phyloP scores from a whole-genome alignment of 2,113 vertebrate species.

The Bos indicus region DNA sequence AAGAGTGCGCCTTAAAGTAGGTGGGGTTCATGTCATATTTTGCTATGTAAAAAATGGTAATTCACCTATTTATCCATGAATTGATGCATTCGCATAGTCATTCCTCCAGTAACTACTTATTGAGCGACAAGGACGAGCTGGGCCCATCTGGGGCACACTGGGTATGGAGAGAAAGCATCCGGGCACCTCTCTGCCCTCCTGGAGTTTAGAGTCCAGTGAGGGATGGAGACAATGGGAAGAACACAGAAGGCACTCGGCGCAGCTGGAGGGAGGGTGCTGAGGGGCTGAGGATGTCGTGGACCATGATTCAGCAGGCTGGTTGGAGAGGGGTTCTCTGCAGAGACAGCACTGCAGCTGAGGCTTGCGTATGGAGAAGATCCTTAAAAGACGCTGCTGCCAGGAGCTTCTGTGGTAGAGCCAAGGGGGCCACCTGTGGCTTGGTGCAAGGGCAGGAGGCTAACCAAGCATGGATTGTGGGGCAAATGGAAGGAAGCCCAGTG shows the following conservation, averaged over 20 bases:
- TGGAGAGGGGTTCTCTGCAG: not conserved
- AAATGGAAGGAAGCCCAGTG: not conserved
- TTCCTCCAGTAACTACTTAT: not conserved
- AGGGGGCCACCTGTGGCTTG: not conserved
- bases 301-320: not conserved
- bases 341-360: not conserved
- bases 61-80: not conserved
- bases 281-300: not conserved
- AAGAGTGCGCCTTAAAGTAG: not conserved
- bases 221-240: not conserved
- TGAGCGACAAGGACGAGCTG: not conserved
- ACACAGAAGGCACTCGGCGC: rapidly evolving
- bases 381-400: not conserved
- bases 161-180: not conserved
- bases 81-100: not conserved
- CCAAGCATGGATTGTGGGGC: not conserved
- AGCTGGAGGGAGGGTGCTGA: rapidly evolving
- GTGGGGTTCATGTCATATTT: not conserved
- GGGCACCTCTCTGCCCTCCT: too few relatives aligned
- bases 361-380: not conserved
- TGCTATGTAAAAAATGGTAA: not conserved
- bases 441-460: not conserved
- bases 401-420: not conserved
- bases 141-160: rapidly evolving
- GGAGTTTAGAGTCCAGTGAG: not conserved